A percentile compares a stretch with the other conserved stretches of the same genome.
phyloP scores from a whole-genome alignment of 2,113 vertebrate genomes.

The Calidris pugnax region DNA sequence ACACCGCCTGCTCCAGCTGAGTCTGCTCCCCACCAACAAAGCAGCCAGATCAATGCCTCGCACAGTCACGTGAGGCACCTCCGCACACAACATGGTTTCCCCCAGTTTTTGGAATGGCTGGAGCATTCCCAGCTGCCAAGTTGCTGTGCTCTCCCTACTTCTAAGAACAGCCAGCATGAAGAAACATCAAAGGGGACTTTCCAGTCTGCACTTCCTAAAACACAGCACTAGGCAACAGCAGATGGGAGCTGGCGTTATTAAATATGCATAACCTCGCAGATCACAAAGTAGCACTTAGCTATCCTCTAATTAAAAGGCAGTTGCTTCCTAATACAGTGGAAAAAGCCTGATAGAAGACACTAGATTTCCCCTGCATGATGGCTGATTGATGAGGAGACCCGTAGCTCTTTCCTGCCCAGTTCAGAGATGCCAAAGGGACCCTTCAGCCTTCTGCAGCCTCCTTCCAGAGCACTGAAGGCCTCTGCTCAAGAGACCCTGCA shows the following conservation, averaged over 20 bases:
- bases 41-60: neutral
- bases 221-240: neutral
- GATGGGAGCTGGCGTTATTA: neutral
- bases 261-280: slow-evolving; percentile 3
- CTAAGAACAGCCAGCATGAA: neutral
- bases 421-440: neutral
- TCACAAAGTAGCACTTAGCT: slow-evolving; percentile 33
- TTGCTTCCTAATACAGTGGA: neutral
- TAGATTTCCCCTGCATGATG: neutral
- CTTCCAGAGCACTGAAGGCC: neutral
- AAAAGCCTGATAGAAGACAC: neutral
- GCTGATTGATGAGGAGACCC: neutral
- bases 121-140: neutral
- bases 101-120: neutral
- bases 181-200: slow-evolving; percentile 45
- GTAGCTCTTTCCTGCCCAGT: neutral
- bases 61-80: neutral
- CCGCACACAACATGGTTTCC: neutral
- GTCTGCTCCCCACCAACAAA: neutral
- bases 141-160: neutral
- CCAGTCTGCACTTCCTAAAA: neutral
- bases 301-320: slow-evolving; percentile 58
- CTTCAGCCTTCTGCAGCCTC: neutral
- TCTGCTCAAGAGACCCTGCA: neutral
- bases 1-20: neutral